Conservation (phyloP, 2,113 vertebrate species). For the Alexandromys fortis region DNA sequence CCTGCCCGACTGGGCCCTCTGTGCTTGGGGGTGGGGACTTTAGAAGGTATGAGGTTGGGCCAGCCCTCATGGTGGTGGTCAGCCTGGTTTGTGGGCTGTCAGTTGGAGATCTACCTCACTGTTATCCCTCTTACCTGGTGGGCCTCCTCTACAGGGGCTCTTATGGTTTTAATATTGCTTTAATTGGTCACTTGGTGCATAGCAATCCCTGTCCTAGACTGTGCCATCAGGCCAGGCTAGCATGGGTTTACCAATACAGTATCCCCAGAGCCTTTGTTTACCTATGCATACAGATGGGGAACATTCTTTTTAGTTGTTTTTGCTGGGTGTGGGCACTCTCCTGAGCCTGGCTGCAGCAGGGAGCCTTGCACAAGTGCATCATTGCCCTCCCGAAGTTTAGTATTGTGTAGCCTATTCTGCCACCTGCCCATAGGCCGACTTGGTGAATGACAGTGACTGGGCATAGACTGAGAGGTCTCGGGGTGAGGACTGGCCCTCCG, state of each 20-base stretch:
- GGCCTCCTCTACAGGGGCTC: not conserved
- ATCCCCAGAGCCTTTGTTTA: not conserved
- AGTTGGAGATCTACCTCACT: fast-evolving
- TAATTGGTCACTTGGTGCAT: not conserved
- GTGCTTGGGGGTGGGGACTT: not conserved
- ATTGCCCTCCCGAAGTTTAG: not conserved
- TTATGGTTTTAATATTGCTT: not conserved
- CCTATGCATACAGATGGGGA: not conserved
- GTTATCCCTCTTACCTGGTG: not conserved
- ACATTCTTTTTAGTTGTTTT: not conserved
- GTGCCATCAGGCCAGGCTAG: not conserved
- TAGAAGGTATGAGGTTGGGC: not conserved
- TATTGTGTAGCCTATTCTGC: not conserved
- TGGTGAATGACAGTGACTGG: not conserved
- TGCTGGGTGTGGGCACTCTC: not conserved
- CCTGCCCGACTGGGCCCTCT: not conserved
- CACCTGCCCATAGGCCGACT: not conserved
- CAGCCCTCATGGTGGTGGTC: not conserved
- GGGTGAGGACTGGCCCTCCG: not conserved
- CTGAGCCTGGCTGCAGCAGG: not conserved
- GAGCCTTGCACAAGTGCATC: not conserved
- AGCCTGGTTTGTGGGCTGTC: not conserved
- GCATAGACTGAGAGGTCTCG: not conserved
- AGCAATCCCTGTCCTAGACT: not conserved
- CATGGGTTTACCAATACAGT: not conserved